Base-by-base conservation (phyloP, 2,113 vertebrate genomes). In the Xiphophorus maculatus region DNA sequence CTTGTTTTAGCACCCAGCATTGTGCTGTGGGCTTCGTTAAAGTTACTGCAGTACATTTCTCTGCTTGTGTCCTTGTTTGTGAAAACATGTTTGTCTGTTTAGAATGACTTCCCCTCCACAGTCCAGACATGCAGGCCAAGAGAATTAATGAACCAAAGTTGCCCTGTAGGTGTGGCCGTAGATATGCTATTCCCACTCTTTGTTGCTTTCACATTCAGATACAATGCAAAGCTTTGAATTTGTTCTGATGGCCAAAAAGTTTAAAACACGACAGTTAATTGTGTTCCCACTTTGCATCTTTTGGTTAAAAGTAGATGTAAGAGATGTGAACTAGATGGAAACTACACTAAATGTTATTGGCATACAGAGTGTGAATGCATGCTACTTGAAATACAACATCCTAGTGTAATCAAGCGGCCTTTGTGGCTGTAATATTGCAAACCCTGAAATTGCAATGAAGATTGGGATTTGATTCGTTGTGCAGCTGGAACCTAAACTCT, bases 91-190 rank as follows among this genome's bases (percentile, higher is more conserved):
- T 28, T n/a, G 63, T 69, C 35, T 79, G 29, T 75, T 78, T 77
- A 68, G 33, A 40, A 54, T 22, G 28, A 33, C 40, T 60, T 84
- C 62, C 62, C 37, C 76, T 62, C 79, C 54, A 80, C 68, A 69
- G 68, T 69, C 58, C 33, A 44, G 42, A 71, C 69, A 76, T 48
- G 35, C 71, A 73, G 61, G 77, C 79, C 82, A 76, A 69, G 51
- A 67, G 48, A 80, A 77, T 74, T 40, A 75, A 83, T 85, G 14
- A 71, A 73, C 83, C 58, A 33, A 79, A 77, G 83, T 71, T 58
- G 67, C 51, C 51, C 30, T 60, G 76, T 72, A 29, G 66, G 61
- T 79, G 70, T 77, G 65, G 76, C 66, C 13, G 3, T 63, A 32
- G 35, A 35, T 32, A 25, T 44, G 40, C 73, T 69, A 62, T 27